Evolutionary conservation across 2,797 vertebrate species (phyloP), one percentile per base, ranked within the genome.

Genomic region (Amblyopsis hoosieri): DNA sequence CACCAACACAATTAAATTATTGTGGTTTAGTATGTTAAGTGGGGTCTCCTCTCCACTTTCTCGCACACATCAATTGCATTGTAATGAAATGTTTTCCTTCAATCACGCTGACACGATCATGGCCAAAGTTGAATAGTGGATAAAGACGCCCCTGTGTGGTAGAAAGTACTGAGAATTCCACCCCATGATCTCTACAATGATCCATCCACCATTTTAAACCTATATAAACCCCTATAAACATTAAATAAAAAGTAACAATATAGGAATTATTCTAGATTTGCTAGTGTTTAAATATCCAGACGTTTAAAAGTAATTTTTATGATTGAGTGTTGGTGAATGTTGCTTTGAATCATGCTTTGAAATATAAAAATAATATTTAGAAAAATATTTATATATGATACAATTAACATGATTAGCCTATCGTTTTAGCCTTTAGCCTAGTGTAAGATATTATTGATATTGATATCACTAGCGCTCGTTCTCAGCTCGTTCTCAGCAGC

Each of bases 101-200:
- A 3, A 3, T 23, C 23, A 23, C 23, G 3, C 3, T 23, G 23
- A 23, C 23, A 23, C 0, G 23, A 23, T 3, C 23, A 23, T 3
- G 23, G 3, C 23, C 23, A 3, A 23, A 23, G 23, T 23, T 12
- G 12, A 48, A 48, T 12, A 48, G 12, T 12, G 15, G 19, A 9
- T 29, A 17, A 0, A 1, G 15, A 60, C 76, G 1, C 74, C 60
- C 0, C 60, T 2, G 0, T 51, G 67, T 79, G 76, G 60, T 46
- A 42, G 31, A 17, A 17, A 12, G 33, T 0, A 14, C 12, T 47
- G 7, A 10, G 4, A 3, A 12, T 9, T 3, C 1, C 10, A 2
- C 13, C 13, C n/a, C 13, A 23, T 48, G 23, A 23, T 23, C 23
- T 23, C 23, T 23, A 9, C 12, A 23, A 9, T 54, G 52, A 19